A percentile compares a stretch with the other conserved stretches of the same genome.
These are phyloP conservation scores for Tachysurus vachellii DNA, from an alignment of 2,113 vertebrate species.

Conservation along the genomic window DNA sequence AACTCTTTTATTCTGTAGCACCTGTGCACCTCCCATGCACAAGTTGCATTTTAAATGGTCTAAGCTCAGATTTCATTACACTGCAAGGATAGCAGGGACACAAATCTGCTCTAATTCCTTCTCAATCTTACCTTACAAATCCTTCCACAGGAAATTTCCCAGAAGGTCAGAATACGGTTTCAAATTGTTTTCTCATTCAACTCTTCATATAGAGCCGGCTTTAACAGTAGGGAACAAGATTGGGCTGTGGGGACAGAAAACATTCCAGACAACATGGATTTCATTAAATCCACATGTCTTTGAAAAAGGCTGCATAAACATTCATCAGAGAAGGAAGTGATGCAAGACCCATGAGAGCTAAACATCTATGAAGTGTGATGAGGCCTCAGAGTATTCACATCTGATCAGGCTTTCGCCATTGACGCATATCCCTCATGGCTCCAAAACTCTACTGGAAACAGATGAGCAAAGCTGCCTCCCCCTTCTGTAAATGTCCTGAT, in stretches of 20 bases:
- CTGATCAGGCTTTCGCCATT: conserved; percentile 47
- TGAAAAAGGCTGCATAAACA: conserved; percentile 39
- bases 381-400: conserved; percentile 32
- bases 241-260: conserved; percentile 6
- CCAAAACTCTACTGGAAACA: conserved; percentile 68
- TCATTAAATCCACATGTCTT: conserved; percentile 41
- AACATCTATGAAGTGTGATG: conserved; percentile 12
- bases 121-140: conserved; percentile 9
- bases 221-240: not conserved
- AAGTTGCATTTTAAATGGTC: not conserved
- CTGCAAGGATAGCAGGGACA: not conserved
- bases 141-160: conserved; percentile 1
- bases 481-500: conserved; percentile 54
- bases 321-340: conserved; percentile 32
- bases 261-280: conserved; percentile 28
- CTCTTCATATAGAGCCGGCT: not conserved
- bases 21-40: conserved; percentile 8
- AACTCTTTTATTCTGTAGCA: not conserved
- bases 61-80: conserved; percentile 11
- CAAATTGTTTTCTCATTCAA: not conserved
- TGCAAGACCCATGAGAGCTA: conserved; percentile 36
- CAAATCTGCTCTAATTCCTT: not conserved
- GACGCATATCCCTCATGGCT: conserved; percentile 51
- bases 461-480: conserved; percentile 62
- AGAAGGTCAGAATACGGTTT: conserved; percentile 19